A percentile compares a stretch with the other conserved stretches of the same genome.
phyloP scores from a whole-genome alignment of 2,888 invertebrate species.

The Archips crataeganus region DNA sequence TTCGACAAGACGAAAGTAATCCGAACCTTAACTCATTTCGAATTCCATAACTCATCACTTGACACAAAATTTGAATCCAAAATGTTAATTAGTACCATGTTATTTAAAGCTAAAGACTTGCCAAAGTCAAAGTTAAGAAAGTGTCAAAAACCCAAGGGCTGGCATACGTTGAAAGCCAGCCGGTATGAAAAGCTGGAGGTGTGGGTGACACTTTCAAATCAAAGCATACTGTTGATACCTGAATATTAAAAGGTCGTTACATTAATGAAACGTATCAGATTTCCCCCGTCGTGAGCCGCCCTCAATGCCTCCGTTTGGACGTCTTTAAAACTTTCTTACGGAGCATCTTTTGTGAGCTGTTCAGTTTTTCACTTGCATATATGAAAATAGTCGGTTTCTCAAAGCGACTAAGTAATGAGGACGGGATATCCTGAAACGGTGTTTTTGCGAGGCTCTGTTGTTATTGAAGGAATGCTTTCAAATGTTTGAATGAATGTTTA shows the following conservation, averaged over 20 bases:
- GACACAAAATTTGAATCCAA: constrained; percentile 11
- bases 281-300: constrained; percentile 60
- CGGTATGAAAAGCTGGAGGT: constrained; percentile 34
- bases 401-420: constrained; percentile 43
- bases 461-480: not conserved
- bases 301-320: constrained; percentile 72
- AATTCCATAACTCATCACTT: constrained; percentile 18
- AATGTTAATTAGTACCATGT: constrained; percentile 37
- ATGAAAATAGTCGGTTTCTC: constrained; percentile 52
- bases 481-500: constrained; percentile 6
- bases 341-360: constrained; percentile 64
- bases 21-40: constrained; percentile 2
- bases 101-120: constrained; percentile 12
- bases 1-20: not conserved
- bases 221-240: constrained; percentile 63
- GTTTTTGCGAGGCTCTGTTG: constrained; percentile 18
- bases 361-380: constrained; percentile 58
- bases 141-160: constrained; percentile 49
- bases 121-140: constrained; percentile 44
- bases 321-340: constrained; percentile 67
- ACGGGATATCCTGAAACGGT: constrained; percentile 18
- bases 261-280: constrained; percentile 86
- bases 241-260: constrained; percentile 85
- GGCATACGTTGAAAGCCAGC: constrained; percentile 33
- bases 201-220: constrained; percentile 80